Evolutionary conservation across 2,888 invertebrate species (phyloP), one percentile per base, ranked within the genome.

Genomic region (Ctena decussata): DNA sequence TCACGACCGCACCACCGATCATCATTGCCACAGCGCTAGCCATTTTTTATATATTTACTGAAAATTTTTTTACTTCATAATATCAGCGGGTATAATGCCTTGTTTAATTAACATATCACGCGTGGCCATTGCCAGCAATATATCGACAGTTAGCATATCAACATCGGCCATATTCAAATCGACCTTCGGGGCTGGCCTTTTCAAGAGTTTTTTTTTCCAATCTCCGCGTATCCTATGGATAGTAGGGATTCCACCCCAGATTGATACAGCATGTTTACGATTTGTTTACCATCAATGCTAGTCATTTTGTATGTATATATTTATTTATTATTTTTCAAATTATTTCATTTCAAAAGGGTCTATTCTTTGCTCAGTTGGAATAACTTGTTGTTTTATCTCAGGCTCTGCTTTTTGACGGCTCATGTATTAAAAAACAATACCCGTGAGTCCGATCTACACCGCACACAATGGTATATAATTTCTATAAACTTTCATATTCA

Each of bases 1-100:
- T 83, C 35, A 83, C 72, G 53, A 83, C n/a, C 39, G 76, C 79
- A 57, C 79, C 79, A 37, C 77, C 77, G 37, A 75, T 37, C 77
- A 83, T 72, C 71, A 79, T 77, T 21, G 75, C 82, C 15, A 82
- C 69, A 69, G 82, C 73, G 49, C 82, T 82, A 70, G 82, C 82
- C 82, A 82, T 82, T 78, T 82, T 75, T 78, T 57, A 27, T 71
- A 12, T 71, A n/a, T n/a, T 41, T 6, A 24, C 15, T 65, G 24
- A 70, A 46, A 49, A 35, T 37, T 65, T 6, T 41, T 21, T 49
- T 71, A 78, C 24, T 83, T 83, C 83, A 83, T 83, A 79, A 83
- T 83, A 83, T 83, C 79, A 53, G 77, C 81, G 71, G 81, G 81
- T 53, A 82, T 83, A 53, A 79, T 83, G 70, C 78, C 83, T 27